Percentiles rank a stretch among this genome's conserved stretches.
phyloP scores from a whole-genome alignment of 2,888 invertebrate species.

The Drosophila neutralis region DNA sequence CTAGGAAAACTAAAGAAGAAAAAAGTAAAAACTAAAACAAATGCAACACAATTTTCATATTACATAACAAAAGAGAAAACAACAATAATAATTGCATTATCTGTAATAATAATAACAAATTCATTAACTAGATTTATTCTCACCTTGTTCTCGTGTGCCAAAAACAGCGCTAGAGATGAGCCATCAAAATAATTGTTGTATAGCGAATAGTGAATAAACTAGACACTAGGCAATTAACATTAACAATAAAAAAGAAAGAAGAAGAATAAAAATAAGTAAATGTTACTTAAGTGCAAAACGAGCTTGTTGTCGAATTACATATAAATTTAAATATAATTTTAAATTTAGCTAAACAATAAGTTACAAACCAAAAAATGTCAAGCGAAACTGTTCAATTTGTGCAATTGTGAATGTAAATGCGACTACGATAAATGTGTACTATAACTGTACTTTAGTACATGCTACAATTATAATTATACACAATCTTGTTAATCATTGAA shows the following conservation, averaged over 20 bases:
- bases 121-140: constrained; percentile 43
- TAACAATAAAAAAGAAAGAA: constrained; percentile 23
- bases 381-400: constrained; percentile 28
- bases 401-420: constrained; percentile 34
- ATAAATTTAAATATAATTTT: constrained; percentile 61
- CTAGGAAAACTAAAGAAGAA: constrained; percentile 33
- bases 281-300: constrained; percentile 80
- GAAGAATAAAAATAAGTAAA: constrained; percentile 21
- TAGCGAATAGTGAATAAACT: constrained; percentile 41
- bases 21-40: constrained; percentile 6
- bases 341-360: constrained; percentile 54
- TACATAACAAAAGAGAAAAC: constrained; percentile 23
- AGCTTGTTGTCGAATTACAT: constrained; percentile 76
- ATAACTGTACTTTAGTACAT: constrained; percentile 32
- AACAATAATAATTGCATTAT: constrained; percentile 30
- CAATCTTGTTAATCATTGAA: constrained; percentile 58
- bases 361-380: constrained; percentile 30
- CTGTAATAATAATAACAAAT: constrained; percentile 16
- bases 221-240: constrained; percentile 34
- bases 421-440: constrained; percentile 16
- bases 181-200: constrained; percentile 51
- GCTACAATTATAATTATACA: background rate
- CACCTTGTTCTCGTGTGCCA: constrained; percentile 49
- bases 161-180: background rate
- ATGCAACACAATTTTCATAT: constrained; percentile 39